phyloP scores from a whole-genome alignment of 2,113 vertebrate species.

The Murina feae region DNA sequence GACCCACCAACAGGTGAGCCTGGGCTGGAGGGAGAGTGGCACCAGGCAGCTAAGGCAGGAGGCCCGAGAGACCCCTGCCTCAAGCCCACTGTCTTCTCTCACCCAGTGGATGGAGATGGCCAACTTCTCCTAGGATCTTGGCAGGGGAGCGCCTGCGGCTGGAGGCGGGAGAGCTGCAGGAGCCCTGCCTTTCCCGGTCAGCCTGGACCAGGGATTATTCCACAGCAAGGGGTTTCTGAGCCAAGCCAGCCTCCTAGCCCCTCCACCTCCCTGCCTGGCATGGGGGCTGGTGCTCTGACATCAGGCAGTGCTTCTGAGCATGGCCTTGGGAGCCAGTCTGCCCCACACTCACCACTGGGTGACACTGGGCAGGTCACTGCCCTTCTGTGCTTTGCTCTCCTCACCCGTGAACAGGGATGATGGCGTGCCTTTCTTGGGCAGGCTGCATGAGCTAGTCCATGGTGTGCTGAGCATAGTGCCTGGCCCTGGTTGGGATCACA shows the following conservation, averaged over 20 bases:
- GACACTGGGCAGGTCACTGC: not conserved
- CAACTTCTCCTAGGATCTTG: slow-evolving; percentile 46
- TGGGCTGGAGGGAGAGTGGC: not conserved
- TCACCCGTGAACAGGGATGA: fast-evolving
- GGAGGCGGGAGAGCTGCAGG: not conserved
- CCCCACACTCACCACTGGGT: not conserved
- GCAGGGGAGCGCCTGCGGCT: not conserved
- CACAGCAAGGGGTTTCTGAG: not conserved
- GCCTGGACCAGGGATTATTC: not conserved
- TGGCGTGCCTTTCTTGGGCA: fast-evolving
- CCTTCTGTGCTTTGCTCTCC: not conserved
- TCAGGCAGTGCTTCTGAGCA: fast-evolving
- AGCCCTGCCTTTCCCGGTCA: not conserved
- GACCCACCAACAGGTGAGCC: slow-evolving; percentile 63
- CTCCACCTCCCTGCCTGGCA: not conserved
- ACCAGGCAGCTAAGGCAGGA: fast-evolving
- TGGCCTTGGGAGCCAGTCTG: not conserved
- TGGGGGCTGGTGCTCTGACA: fast-evolving
- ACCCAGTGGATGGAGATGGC: slow-evolving; percentile 60
- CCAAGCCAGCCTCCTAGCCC: not conserved
- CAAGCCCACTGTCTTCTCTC: not conserved
- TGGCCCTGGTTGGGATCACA: not conserved
- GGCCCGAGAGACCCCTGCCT: fast-evolving
- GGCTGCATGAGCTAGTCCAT: fast-evolving
- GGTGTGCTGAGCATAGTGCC: not conserved